phyloP scores from a whole-genome alignment of 1,140 invertebrate genomes.

The Yoshiicerus persimilis region DNA sequence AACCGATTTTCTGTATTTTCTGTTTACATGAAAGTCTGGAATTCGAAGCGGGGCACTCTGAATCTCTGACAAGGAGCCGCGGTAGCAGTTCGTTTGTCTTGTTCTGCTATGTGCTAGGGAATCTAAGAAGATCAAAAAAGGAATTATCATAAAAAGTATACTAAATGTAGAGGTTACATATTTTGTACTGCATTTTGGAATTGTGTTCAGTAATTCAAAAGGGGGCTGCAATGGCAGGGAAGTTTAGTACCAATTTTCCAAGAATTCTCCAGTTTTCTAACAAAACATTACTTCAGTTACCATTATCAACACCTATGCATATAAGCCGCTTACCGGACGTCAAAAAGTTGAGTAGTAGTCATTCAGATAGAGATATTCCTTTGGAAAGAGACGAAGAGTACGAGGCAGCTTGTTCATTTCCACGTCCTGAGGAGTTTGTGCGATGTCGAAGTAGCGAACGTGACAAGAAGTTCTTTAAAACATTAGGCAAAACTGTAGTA shows the following conservation, averaged over 20 bases:
- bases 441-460: background rate
- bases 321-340: too few species aligned
- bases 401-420: background rate
- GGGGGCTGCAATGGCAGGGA: background rate
- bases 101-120: too few species aligned
- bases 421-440: background rate
- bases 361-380: background rate
- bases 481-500: background rate
- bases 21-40: too few species aligned
- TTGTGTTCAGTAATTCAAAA: too few species aligned
- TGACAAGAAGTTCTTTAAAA: background rate
- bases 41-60: too few species aligned
- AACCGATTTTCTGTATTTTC: too few species aligned
- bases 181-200: too few species aligned
- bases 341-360: background rate
- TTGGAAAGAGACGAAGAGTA: background rate
- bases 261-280: background rate
- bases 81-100: too few species aligned
- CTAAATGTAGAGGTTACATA: too few species aligned
- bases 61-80: too few species aligned
- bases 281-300: background rate
- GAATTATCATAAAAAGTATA: too few species aligned
- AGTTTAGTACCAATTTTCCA: background rate
- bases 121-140: too few species aligned
- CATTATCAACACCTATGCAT: background rate